These are phyloP conservation scores for Euphonia xanthogaster DNA, from an alignment of 2,797 vertebrate genomes.

Conservation along the genomic window DNA sequence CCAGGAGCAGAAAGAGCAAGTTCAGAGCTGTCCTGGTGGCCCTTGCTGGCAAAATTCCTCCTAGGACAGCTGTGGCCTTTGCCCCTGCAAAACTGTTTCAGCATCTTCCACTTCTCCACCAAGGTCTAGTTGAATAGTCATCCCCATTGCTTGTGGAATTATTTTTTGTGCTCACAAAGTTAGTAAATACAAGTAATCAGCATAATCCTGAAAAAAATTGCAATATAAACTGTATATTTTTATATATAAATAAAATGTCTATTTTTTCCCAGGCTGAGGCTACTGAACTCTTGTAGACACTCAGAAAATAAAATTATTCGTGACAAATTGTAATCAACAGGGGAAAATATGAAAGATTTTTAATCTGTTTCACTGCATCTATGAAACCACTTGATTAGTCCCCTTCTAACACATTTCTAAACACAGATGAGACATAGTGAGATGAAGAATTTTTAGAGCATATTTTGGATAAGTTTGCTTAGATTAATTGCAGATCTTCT, in stretches of 20 bases:
- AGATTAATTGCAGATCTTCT: slow-evolving; percentile 9
- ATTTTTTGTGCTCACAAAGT: background rate
- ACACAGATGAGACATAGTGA: background rate
- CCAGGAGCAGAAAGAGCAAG: background rate
- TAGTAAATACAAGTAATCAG: background rate
- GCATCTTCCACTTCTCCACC: background rate
- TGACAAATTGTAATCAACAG: background rate
- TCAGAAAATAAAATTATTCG: background rate
- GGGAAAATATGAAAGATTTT: background rate
- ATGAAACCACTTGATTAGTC: slow-evolving; percentile 7
- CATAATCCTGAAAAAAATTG: background rate
- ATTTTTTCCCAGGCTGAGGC: background rate
- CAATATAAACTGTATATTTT: background rate
- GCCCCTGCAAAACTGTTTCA: background rate
- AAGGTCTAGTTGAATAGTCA: background rate
- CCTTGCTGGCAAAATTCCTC: background rate
- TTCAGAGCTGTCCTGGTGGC: background rate
- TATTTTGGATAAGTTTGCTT: background rate
- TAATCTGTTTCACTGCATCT: background rate
- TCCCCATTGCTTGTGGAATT: background rate
- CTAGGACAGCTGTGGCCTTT: background rate
- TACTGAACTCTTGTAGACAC: background rate
- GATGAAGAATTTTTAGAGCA: background rate
- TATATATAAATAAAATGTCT: no score
- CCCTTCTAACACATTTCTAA: background rate